Percentiles rank a stretch among this genome's conserved stretches.
Conservation (phyloP, 2,888 invertebrate genomes). For the Euspilapteryx auroguttella region DNA sequence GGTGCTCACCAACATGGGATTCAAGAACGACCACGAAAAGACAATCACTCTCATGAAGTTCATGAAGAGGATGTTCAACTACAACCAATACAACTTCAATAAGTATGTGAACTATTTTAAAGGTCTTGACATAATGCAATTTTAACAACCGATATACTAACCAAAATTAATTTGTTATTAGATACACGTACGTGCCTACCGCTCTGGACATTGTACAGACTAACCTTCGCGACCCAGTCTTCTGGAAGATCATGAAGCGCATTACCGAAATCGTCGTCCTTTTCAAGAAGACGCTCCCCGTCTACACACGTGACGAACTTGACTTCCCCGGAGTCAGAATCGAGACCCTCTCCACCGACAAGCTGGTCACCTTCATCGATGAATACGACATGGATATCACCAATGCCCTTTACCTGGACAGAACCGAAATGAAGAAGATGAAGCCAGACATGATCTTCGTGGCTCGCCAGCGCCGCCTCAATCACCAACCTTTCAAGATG, state of each 20-base stretch:
- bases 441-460: slow-evolving; percentile 44
- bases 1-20: slow-evolving; percentile 64
- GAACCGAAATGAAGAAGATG: slow-evolving; percentile 46
- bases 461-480: slow-evolving; percentile 65
- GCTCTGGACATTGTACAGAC: slow-evolving; percentile 66
- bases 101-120: slow-evolving; percentile 22
- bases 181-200: slow-evolving; percentile 57
- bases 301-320: slow-evolving; percentile 64
- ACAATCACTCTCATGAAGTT: slow-evolving; percentile 38
- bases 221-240: slow-evolving; percentile 71
- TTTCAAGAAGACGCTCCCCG: slow-evolving; percentile 61
- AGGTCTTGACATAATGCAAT: too few species aligned
- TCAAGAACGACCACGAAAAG: slow-evolving; percentile 58
- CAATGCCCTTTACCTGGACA: slow-evolving; percentile 60
- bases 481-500: slow-evolving; percentile 67
- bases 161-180: slow-evolving; percentile 12
- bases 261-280: slow-evolving; percentile 55
- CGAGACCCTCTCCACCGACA: slow-evolving; percentile 63
- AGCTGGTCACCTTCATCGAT: slow-evolving; percentile 71
- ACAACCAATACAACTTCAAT: slow-evolving; percentile 33
- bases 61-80: slow-evolving; percentile 31
- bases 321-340: slow-evolving; percentile 66
- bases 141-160: too few species aligned
- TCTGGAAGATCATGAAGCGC: slow-evolving; percentile 69
- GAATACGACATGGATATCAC: slow-evolving; percentile 67